A percentile compares a stretch with the other conserved stretches of the same genome.
These are phyloP conservation scores for Macrotis lagotis DNA, from an alignment of 2,113 vertebrate genomes.

Conservation along the genomic window DNA sequence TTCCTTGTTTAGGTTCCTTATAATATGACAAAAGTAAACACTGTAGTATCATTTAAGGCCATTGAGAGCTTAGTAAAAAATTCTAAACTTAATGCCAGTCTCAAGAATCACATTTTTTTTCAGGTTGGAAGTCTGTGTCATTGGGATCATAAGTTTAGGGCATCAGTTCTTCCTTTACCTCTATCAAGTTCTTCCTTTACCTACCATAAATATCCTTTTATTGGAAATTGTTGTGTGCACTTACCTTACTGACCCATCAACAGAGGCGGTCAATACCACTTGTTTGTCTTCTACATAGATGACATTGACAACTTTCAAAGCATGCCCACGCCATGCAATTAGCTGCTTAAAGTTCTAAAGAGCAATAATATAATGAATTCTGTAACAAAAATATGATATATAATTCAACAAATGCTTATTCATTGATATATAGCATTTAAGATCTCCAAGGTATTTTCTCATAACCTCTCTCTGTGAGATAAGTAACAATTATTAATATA, in stretches of 20 bases:
- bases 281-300: constrained; percentile 80
- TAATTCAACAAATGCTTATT: neutral
- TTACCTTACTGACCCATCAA: constrained; percentile 84
- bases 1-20: neutral
- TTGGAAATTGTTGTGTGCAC: neutral
- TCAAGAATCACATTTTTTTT: neutral
- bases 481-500: neutral
- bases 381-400: neutral
- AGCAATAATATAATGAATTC: constrained; percentile 11
- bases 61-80: neutral
- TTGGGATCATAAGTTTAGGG: neutral
- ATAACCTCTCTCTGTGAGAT: neutral
- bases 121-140: neutral
- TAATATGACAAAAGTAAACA: no score
- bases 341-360: constrained; percentile 81
- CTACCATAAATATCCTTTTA: neutral
- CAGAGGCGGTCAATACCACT: constrained; percentile 80
- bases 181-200: neutral
- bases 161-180: neutral
- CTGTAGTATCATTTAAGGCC: neutral
- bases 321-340: constrained; percentile 81
- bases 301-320: constrained; percentile 77
- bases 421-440: neutral
- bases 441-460: neutral
- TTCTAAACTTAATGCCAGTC: neutral